Evolutionary conservation across 23 tunicate genomes (phyloP).

Genomic region (Pegea sp.): DNA sequence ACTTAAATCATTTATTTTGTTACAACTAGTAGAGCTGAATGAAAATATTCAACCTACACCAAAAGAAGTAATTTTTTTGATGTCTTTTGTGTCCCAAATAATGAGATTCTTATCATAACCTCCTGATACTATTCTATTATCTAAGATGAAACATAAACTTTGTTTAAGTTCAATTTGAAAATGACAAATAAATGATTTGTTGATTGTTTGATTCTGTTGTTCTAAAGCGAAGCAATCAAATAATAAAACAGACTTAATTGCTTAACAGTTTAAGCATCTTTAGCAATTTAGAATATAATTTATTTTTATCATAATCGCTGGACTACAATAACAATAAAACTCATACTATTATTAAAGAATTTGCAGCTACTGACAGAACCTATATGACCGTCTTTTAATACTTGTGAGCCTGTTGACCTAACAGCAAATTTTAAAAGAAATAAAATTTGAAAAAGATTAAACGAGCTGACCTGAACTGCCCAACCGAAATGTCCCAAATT

Average conservation of each 20-base stretch:
- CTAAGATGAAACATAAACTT: background rate
- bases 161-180: background rate
- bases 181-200: no score
- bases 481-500: slow-evolving; percentile 80
- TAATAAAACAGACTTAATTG: no score
- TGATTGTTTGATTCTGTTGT: no score
- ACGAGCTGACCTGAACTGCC: slow-evolving; percentile 51
- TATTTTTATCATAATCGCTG: background rate
- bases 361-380: slow-evolving; percentile 73
- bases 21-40: no score
- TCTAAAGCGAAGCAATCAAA: no score
- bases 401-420: slow-evolving; percentile 43
- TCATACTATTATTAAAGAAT: slow-evolving; percentile 24
- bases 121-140: slow-evolving; percentile 23
- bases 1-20: no score
- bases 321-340: background rate
- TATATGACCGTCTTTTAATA: slow-evolving; percentile 37
- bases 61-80: no score
- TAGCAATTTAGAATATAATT: no score
- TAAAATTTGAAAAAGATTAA: background rate
- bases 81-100: slow-evolving; percentile 84
- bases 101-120: slow-evolving; percentile 46
- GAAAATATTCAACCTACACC: no score
- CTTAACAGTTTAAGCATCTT: no score
- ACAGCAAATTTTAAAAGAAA: background rate